Base-by-base conservation (phyloP, 2,888 invertebrate genomes). In the Oxycera nigricornis region DNA sequence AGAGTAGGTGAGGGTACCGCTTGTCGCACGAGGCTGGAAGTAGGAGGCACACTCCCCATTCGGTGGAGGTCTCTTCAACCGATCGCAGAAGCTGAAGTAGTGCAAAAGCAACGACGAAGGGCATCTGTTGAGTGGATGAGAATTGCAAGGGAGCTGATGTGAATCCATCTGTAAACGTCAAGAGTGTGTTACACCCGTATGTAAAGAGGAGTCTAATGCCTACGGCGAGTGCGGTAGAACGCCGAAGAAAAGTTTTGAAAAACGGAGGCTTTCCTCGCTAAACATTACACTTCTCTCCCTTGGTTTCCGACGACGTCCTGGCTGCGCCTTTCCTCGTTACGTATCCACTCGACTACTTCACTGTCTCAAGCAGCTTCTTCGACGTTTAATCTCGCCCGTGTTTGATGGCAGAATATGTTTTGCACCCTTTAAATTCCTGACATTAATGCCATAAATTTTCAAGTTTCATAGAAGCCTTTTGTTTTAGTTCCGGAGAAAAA, bases 161-260 rank as follows among this genome's bases (percentile, higher is more conserved):
- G 55, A 55, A 70, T 70, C 52, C 70, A 70, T 70, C 70, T 70
- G 70, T 70, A 55, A 70, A 55, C 70, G 70, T 70, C 70, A 70
- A 41, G 52, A 22, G 52, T 55, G 39, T 30, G 55, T 31, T 50
- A 68, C 68, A 68, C 50, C 68, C 52, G 30, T 68, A 68, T 68
- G 68, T 46, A 50, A 68, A 68, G n/a, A n/a, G 14, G 50, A 52
- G 68, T 52, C 50, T 30, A 30, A 70, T 31, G 55, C 70, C 35
- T 11, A 31, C 20, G 30, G 50, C 30, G 39, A 31, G 17, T 55
- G 2, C 17, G 7, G 55, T 24, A 6, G 55, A 22, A 17, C 24
- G 6, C 11, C 20, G 20, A 68, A 55, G 11, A 41, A 52, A 55
- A 55, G 70, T 52, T 70, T 70, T 70, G 17, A 14, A 55, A 70